A percentile compares a stretch with the other conserved stretches of the same genome.
These are phyloP conservation scores for Drosophila acutilabella DNA, from an alignment of 2,888 invertebrate species.

Conservation along the genomic window DNA sequence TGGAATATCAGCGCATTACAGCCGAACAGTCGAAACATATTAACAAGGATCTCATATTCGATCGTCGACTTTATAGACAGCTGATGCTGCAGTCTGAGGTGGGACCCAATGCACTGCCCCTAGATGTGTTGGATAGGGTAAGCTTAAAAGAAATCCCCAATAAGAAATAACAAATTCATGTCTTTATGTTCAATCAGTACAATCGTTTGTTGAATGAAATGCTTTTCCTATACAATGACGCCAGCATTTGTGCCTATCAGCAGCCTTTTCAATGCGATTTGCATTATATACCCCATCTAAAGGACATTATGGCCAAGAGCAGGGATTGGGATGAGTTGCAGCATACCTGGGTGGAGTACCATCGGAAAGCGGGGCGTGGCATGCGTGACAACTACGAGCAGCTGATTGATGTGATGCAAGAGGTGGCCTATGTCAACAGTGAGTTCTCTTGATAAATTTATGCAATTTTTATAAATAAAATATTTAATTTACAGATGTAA, in stretches of 20 bases:
- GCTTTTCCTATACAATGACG: constrained; percentile 94
- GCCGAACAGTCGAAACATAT: constrained; percentile 91
- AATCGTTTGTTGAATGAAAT: constrained; percentile 95
- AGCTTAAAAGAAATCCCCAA: constrained; percentile 65
- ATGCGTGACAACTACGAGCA: constrained; percentile 93
- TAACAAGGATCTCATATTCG: constrained; percentile 88
- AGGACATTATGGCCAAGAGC: constrained; percentile 91
- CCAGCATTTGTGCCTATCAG: constrained; percentile 93
- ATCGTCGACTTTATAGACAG: constrained; percentile 90
- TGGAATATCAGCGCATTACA: constrained; percentile 92
- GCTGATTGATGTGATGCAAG: constrained; percentile 91
- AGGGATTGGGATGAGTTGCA: constrained; percentile 95
- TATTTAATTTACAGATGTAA: constrained; percentile 88
- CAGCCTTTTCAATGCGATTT: constrained; percentile 93
- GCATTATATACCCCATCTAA: constrained; percentile 91
- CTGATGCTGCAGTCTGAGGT: constrained; percentile 91
- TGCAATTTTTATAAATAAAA: constrained; percentile 1
- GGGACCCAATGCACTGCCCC: constrained; percentile 93
- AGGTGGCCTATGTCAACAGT: constrained; percentile 93
- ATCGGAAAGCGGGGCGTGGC: constrained; percentile 92
- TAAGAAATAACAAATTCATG: not conserved
- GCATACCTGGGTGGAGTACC: constrained; percentile 96
- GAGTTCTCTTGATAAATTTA: constrained; percentile 82
- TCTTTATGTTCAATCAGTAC: constrained; percentile 86
- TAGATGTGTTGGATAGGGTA: constrained; percentile 93